Evolutionary conservation across 2,113 vertebrate genomes (phyloP).

Genomic region (Odontesthes bonariensis): DNA sequence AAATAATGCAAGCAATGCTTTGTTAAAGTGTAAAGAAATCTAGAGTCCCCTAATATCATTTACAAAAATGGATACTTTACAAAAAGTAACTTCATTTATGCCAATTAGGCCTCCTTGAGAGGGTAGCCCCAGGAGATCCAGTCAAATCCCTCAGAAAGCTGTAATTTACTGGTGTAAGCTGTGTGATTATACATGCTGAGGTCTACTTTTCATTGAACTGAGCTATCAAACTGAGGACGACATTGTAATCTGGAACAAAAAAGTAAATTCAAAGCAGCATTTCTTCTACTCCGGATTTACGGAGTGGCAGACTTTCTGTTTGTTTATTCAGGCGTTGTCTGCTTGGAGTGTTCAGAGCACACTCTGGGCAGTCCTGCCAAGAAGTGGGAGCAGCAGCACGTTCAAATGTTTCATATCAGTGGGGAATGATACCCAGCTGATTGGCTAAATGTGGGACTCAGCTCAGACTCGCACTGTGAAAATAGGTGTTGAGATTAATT

Average conservation of each 20-base stretch:
- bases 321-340: constrained; percentile 41
- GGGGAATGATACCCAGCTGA: constrained; percentile 33
- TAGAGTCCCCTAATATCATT: background rate
- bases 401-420: constrained; percentile 26
- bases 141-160: constrained; percentile 9
- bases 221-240: background rate
- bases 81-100: background rate
- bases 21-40: background rate
- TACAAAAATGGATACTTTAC: background rate
- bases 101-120: background rate
- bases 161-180: background rate
- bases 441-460: constrained; percentile 2
- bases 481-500: constrained; percentile 17
- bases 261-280: background rate
- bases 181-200: background rate
- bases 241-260: background rate
- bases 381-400: constrained; percentile 22
- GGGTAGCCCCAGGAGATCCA: background rate
- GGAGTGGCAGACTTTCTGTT: constrained; percentile 11
- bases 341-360: constrained; percentile 10
- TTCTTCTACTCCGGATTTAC: background rate
- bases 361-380: constrained; percentile 13
- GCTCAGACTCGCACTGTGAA: constrained; percentile 12
- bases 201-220: background rate
- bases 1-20: background rate